Evolutionary conservation across 1,140 invertebrate genomes (phyloP).

Genomic region (Drosophila biarmipes): DNA sequence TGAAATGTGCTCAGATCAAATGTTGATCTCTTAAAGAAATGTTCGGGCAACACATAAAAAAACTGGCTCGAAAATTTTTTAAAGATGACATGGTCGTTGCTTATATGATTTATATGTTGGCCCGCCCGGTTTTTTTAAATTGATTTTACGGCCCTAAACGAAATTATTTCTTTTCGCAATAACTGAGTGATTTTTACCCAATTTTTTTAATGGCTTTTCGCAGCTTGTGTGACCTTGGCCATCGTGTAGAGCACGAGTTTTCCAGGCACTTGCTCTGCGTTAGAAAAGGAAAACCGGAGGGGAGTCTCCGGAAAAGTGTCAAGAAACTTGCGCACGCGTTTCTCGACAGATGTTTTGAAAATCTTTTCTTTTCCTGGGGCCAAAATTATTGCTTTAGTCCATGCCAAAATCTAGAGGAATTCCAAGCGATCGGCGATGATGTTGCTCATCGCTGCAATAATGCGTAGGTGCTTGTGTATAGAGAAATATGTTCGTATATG

Average conservation of each 20-base stretch:
- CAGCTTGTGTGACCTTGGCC: slow-evolving; percentile 60
- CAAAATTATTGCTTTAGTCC: slow-evolving; percentile 48
- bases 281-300: background rate
- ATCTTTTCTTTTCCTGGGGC: slow-evolving; percentile 33
- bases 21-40: slow-evolving; percentile 45
- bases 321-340: slow-evolving; percentile 59
- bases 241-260: slow-evolving; percentile 42
- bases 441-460: slow-evolving; percentile 40
- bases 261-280: slow-evolving; percentile 57
- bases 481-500: slow-evolving; percentile 12
- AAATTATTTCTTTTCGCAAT: slow-evolving; percentile 32
- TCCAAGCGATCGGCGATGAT: slow-evolving; percentile 19
- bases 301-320: slow-evolving; percentile 51
- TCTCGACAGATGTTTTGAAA: slow-evolving; percentile 58
- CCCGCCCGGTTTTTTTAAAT: slow-evolving; percentile 19
- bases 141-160: slow-evolving; percentile 31
- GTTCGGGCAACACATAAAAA: slow-evolving; percentile 58
- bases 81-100: slow-evolving; percentile 47
- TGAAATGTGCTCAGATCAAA: slow-evolving; percentile 12
- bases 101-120: slow-evolving; percentile 64
- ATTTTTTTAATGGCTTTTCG: slow-evolving; percentile 33
- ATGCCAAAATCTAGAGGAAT: slow-evolving; percentile 50
- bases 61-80: slow-evolving; percentile 55
- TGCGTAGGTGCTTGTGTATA: slow-evolving; percentile 49
- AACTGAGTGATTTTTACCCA: slow-evolving; percentile 25